These are phyloP conservation scores for Drosophila limbata DNA, from an alignment of 2,888 invertebrate genomes.

Conservation along the genomic window DNA sequence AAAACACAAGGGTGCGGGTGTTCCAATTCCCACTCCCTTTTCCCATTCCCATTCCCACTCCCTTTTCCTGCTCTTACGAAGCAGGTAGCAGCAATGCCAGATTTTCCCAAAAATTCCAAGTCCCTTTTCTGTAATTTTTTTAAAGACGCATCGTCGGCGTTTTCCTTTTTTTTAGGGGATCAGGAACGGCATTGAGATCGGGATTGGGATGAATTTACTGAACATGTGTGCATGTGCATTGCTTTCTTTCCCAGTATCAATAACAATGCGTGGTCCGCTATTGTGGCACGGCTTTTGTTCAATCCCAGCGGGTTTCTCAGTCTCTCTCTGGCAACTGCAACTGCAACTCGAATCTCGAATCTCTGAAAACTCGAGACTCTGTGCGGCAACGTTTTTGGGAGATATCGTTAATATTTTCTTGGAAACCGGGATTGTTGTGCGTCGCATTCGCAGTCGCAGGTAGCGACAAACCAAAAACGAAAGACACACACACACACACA, in stretches of 20 bases:
- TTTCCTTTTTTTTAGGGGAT: conserved; percentile 71
- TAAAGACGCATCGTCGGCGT: conserved; percentile 53
- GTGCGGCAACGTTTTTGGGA: conserved; percentile 79
- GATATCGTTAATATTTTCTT: conserved; percentile 82
- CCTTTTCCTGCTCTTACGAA: conserved; percentile 15
- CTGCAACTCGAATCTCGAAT: conserved; percentile 38
- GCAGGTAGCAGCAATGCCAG: conserved; percentile 15
- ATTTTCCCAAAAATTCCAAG: conserved; percentile 6
- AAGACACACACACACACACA: conserved; percentile 47
- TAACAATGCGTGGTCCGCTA: conserved; percentile 75
- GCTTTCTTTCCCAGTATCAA: conserved; percentile 78
- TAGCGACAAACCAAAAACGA: conserved; percentile 56
- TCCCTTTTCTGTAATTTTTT: conserved; percentile 26
- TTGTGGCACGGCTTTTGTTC: conserved; percentile 77
- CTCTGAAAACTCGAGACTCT: conserved; percentile 34
- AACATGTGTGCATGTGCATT: conserved; percentile 49
- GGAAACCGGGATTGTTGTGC: conserved; percentile 77
- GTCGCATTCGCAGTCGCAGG: conserved; percentile 53
- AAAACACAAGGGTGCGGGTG: conserved; percentile 40
- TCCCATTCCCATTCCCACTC: conserved; percentile 15
- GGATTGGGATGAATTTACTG: conserved; percentile 34
- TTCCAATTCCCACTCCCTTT: conserved; percentile 19
- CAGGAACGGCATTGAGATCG: conserved; percentile 5
- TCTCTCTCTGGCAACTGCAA: conserved; percentile 16
- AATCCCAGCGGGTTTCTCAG: conserved; percentile 62